Conservation (phyloP, 2,888 invertebrate genomes). For the Tenthredo livida region DNA sequence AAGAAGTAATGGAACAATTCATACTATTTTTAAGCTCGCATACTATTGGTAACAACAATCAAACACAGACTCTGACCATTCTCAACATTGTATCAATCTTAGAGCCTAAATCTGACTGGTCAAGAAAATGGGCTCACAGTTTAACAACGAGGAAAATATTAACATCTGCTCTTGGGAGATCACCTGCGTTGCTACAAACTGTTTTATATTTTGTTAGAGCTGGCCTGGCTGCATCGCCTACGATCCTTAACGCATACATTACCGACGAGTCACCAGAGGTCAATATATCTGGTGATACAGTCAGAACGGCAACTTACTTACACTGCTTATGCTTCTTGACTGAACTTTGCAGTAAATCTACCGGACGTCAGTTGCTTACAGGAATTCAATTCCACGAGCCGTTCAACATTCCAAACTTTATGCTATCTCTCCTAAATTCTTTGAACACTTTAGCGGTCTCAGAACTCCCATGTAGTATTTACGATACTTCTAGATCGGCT, state of each 20-base stretch:
- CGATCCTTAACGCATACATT: constrained; percentile 65
- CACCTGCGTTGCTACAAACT: constrained; percentile 68
- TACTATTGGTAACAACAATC: constrained; percentile 58
- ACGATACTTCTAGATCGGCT: constrained; percentile 67
- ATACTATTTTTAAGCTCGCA: constrained; percentile 68
- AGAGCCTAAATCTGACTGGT: constrained; percentile 74
- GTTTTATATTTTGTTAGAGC: constrained; percentile 63
- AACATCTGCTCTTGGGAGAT: constrained; percentile 67
- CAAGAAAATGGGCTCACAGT: constrained; percentile 71
- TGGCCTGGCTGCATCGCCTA: constrained; percentile 65
- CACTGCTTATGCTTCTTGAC: constrained; percentile 72
- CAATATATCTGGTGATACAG: constrained; percentile 72
- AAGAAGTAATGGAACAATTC: constrained; percentile 73
- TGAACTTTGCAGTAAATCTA: constrained; percentile 68
- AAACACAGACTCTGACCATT: constrained; percentile 66
- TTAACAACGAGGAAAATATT: constrained; percentile 69
- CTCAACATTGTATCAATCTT: constrained; percentile 71
- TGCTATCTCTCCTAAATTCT: constrained; percentile 65
- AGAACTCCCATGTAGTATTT: constrained; percentile 68
- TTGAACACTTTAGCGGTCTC: constrained; percentile 68
- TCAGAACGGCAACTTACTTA: constrained; percentile 71
- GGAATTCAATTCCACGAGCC: constrained; percentile 64
- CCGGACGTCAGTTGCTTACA: constrained; percentile 67
- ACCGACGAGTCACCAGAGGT: constrained; percentile 70
- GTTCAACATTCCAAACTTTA: constrained; percentile 67